Percentiles rank a stretch among this genome's conserved stretches.
Conservation (phyloP, 2,113 vertebrate species). For the Microcebus jonahi region DNA sequence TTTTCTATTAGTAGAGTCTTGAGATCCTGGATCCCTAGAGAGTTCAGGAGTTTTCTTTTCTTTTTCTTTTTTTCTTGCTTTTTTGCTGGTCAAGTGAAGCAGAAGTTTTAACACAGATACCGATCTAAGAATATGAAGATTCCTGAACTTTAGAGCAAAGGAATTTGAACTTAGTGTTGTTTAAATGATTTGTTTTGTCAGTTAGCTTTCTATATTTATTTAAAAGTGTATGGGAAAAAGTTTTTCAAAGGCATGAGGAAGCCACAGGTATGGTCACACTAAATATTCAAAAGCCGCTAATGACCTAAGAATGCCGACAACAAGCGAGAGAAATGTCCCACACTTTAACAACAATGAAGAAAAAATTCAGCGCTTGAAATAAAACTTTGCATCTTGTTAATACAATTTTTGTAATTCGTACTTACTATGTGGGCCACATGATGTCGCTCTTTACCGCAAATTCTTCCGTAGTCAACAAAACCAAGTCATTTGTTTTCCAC, state of each 20-base stretch:
- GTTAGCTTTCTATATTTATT: background rate
- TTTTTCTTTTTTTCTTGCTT: too few relatives aligned
- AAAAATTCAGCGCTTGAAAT: constrained; percentile 2
- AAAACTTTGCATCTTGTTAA: background rate
- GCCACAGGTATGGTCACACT: background rate
- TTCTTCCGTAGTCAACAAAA: background rate
- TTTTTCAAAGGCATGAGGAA: background rate
- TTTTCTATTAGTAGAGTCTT: background rate
- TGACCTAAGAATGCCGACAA: background rate
- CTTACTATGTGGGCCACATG: constrained; percentile 70
- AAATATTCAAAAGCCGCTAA: background rate
- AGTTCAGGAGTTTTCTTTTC: background rate
- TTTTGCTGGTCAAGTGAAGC: too few relatives aligned
- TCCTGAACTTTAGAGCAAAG: background rate
- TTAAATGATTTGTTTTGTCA: background rate
- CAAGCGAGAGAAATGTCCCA: background rate
- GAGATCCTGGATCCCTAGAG: background rate
- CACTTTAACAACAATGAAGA: constrained; percentile 1
- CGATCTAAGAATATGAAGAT: background rate
- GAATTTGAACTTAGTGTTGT: background rate
- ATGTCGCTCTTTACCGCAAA: constrained; percentile 71
- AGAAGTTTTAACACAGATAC: background rate
- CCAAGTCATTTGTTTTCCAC: background rate
- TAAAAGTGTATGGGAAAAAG: background rate
- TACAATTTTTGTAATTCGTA: background rate